Evolutionary conservation across 1,140 invertebrate species (phyloP).

Genomic region (Tetragnatha versicolor): DNA sequence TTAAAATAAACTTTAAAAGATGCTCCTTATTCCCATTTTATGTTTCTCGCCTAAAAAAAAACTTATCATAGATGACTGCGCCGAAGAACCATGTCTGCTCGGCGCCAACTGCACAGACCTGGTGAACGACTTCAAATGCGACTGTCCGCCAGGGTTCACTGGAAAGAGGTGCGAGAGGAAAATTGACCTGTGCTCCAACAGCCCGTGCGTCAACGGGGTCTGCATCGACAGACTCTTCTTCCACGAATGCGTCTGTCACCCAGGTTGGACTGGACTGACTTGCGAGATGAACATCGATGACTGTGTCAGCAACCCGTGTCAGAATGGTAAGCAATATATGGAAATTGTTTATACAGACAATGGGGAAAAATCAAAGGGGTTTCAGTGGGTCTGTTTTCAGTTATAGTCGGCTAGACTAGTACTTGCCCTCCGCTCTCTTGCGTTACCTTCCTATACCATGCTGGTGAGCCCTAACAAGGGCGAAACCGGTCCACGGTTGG

Average conservation of each 20-base stretch:
- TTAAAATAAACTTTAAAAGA: too few relatives aligned
- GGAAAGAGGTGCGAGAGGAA: slow-evolving; percentile 97
- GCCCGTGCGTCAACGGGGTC: slow-evolving; percentile 89
- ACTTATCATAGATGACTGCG: slow-evolving; percentile 95
- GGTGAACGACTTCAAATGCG: slow-evolving; percentile 88
- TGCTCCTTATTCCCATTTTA: too few relatives aligned
- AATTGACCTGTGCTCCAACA: slow-evolving; percentile 87
- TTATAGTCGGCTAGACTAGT: too few relatives aligned
- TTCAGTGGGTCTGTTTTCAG: too few relatives aligned
- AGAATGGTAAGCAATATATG: slow-evolving; percentile 78
- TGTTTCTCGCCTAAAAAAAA: too few relatives aligned
- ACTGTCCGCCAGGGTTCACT: slow-evolving; percentile 91
- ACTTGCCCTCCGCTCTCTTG: too few relatives aligned
- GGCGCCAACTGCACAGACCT: slow-evolving; percentile 93
- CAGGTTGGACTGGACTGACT: slow-evolving; percentile 82
- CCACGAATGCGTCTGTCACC: slow-evolving; percentile 87
- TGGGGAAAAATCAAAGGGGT: too few relatives aligned
- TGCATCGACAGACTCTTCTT: slow-evolving; percentile 89
- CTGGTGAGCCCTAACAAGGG: too few relatives aligned
- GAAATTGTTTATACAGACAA: too few relatives aligned
- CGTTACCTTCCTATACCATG: too few relatives aligned
- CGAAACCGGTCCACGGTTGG: too few relatives aligned
- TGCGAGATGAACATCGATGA: slow-evolving; percentile 94
- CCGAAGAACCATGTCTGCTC: slow-evolving; percentile 89
- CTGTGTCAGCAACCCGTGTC: slow-evolving; percentile 83